Base-by-base conservation (phyloP, 1,140 invertebrate genomes). In the Temnothorax nylanderi region DNA sequence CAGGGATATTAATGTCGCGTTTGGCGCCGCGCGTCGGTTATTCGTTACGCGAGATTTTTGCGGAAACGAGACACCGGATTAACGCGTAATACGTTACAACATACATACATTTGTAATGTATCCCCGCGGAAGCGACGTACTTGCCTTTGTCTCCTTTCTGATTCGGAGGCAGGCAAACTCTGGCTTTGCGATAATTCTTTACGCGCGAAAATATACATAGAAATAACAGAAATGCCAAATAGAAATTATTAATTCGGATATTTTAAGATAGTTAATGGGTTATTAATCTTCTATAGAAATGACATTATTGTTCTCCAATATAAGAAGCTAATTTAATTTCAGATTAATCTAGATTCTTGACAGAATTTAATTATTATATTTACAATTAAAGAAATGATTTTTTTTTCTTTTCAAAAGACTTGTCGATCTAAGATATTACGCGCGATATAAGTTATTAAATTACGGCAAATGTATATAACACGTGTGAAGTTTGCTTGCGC, bases 1-100 rank as follows among this genome's bases (percentile, higher is more conserved):
- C 44, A 77, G 21, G 11, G 44, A 32, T 60, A 75, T 82, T 87
- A 87, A 87, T 58, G 69, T 86, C 85, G 49, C 84, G 51, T 86
- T 88, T 78, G 54, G 75, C 51, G 64, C 34, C 56, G 58, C 56
- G 58, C 85, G 41, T 69, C 16, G 41, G 21, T 21, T 56, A 65
- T 60, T 54, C n/a, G 86, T 85, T 64, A 75, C 41, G 16, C 16
- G 69, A 72, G 76, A 75, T 78, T 81, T 71, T 71, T 54, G 32
- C 32, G 41, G 11, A 65, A 58, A 71, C 64, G 34, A 49, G 34
- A 69, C 8, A 69, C 44, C 34, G 77, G 77, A 81, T 81, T 81
- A 81, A 81, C 37, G 65, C 34, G 6, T 65, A 78, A 78, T 49
- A 10, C 76, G 18, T 78, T 81, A 47, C 26, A 56, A 44, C 51